Percentiles rank a stretch among this genome's conserved stretches.
These are phyloP conservation scores for Rynchops niger DNA, from an alignment of 2,113 vertebrate genomes.

Conservation along the genomic window DNA sequence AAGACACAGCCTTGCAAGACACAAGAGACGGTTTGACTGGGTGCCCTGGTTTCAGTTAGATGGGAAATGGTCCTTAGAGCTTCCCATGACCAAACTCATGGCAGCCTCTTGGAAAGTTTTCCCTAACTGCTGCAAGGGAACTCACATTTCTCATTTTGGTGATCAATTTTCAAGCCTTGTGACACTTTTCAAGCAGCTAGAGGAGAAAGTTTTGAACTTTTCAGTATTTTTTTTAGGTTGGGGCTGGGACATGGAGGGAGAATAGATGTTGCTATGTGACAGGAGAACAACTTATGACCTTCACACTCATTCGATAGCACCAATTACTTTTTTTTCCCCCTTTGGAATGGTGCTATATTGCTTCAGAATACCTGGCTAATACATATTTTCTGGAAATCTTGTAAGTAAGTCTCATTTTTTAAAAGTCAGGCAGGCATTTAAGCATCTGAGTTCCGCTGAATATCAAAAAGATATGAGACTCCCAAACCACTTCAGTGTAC, in stretches of 20 bases:
- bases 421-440: constrained; percentile 35
- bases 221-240: not conserved
- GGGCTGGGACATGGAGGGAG: not conserved
- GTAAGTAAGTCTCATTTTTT: not conserved
- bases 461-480: not conserved
- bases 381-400: not conserved
- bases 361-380: not conserved
- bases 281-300: not conserved
- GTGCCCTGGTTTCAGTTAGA: not conserved
- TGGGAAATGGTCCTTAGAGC: not conserved
- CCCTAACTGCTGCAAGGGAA: not conserved
- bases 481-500: not conserved
- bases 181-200: not conserved
- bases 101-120: not conserved
- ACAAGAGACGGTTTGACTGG: not conserved
- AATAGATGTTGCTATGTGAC: not conserved
- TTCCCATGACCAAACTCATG: not conserved
- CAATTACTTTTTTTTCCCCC: not conserved
- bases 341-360: not conserved
- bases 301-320: not conserved
- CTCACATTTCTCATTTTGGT: not conserved
- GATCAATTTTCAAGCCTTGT: not conserved
- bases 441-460: not conserved
- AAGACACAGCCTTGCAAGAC: not conserved
- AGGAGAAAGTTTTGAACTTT: not conserved